These are phyloP conservation scores for Drosophila tsacasi DNA, from an alignment of 1,140 invertebrate species.

Conservation along the genomic window DNA sequence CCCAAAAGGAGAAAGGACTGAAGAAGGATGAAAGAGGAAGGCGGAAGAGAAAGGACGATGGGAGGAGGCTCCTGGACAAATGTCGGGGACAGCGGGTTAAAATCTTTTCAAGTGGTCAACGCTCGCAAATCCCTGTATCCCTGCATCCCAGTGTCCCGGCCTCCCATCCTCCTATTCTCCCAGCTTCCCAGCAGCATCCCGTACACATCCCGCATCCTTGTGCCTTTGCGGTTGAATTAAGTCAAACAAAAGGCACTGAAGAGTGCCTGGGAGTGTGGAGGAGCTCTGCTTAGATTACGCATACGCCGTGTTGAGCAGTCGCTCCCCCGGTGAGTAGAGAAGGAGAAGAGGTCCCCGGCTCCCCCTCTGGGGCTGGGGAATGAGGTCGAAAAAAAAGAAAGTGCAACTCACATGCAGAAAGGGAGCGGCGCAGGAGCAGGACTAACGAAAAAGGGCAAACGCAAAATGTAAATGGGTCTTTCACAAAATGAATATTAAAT, in stretches of 20 bases:
- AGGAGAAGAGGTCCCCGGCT: background rate
- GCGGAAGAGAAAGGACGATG: background rate
- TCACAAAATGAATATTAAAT: slow-evolving; percentile 81
- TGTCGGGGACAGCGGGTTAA: slow-evolving; percentile 31
- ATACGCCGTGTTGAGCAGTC: slow-evolving; percentile 64
- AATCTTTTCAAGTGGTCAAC: slow-evolving; percentile 58
- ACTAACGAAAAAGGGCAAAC: slow-evolving; percentile 52
- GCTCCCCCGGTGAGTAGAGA: slow-evolving; percentile 11
- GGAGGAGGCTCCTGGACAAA: slow-evolving; percentile 15
- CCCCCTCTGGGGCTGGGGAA: slow-evolving; percentile 8
- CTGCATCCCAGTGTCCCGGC: background rate
- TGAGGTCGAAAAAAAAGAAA: slow-evolving; percentile 57
- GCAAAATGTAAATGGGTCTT: slow-evolving; percentile 76
- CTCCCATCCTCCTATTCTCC: background rate
- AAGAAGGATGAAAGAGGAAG: background rate
- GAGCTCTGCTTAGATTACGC: slow-evolving; percentile 72
- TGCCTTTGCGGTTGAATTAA: slow-evolving; percentile 78
- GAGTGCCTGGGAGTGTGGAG: slow-evolving; percentile 15
- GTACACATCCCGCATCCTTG: slow-evolving; percentile 49
- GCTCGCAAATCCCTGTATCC: slow-evolving; percentile 37
- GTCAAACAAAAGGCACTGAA: slow-evolving; percentile 64
- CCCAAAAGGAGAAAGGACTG: background rate
- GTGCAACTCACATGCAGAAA: slow-evolving; percentile 50
- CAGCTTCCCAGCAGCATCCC: slow-evolving; percentile 12
- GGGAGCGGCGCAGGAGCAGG: background rate